Conservation (phyloP, 2,888 invertebrate species). For the Microplitis deprimator region DNA sequence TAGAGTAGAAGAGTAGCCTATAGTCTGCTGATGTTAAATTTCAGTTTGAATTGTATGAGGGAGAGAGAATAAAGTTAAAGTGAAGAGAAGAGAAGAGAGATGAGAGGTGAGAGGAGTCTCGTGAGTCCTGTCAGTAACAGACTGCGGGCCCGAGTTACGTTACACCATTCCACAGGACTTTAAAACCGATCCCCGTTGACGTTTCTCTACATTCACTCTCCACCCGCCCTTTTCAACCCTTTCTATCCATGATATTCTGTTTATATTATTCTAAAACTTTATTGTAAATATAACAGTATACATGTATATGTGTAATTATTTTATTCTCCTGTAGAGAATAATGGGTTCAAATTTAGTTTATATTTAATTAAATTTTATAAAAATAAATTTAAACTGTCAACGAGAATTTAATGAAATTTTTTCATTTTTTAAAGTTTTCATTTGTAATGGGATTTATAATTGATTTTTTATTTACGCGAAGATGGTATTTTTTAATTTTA, state of each 20-base stretch:
- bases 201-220: constrained; percentile 13
- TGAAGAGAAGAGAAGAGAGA: neutral
- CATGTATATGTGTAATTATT: neutral
- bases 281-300: neutral
- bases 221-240: constrained; percentile 6
- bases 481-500: too few species aligned
- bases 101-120: constrained; percentile 7
- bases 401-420: too few species aligned
- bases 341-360: too few species aligned
- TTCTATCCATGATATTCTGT: constrained; percentile 6
- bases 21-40: constrained; percentile 26
- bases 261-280: constrained; percentile 2
- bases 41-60: constrained; percentile 27
- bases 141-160: constrained; percentile 23
- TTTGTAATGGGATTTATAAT: too few species aligned
- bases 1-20: neutral
- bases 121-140: constrained; percentile 39
- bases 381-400: too few species aligned
- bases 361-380: too few species aligned
- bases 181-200: constrained; percentile 25
- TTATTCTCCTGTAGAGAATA: neutral
- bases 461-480: too few species aligned
- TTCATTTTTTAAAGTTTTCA: too few species aligned
- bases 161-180: constrained; percentile 19
- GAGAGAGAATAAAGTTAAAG: constrained; percentile 14